These are phyloP conservation scores for Caenorhabditis sp. DNA, from an alignment of 2,888 invertebrate species.

Conservation along the genomic window DNA sequence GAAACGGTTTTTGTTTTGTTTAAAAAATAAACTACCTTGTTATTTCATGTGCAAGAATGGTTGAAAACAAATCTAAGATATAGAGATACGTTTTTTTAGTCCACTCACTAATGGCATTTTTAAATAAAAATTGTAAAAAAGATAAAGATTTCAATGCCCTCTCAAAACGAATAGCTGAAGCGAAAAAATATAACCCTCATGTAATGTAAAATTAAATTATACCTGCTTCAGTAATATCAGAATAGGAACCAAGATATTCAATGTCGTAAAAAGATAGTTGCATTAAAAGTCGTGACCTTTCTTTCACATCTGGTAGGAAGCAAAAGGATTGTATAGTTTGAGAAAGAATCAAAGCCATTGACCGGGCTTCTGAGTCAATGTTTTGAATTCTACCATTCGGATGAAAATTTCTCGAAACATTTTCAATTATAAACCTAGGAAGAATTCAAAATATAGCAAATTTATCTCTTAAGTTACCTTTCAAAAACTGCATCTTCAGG, in stretches of 20 bases:
- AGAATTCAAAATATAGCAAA: not conserved
- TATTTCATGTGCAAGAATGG: conserved; percentile 64
- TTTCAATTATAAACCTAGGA: conserved; percentile 57
- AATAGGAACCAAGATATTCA: conserved; percentile 57
- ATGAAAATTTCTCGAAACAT: conserved; percentile 55
- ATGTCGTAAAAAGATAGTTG: conserved; percentile 69
- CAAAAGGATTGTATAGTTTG: conserved; percentile 60
- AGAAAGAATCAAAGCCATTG: conserved; percentile 55
- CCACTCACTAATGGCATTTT: conserved; percentile 59
- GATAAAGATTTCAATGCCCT: conserved; percentile 54
- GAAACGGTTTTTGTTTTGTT: too few species aligned
- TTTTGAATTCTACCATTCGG: conserved; percentile 46
- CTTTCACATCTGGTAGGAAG: conserved; percentile 43
- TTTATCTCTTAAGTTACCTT: conserved; percentile 28
- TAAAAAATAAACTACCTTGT: conserved; percentile 30
- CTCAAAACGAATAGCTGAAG: conserved; percentile 53
- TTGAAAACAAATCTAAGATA: conserved; percentile 64
- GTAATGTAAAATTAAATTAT: too few species aligned
- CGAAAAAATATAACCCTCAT: not conserved
- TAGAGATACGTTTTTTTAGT: conserved; percentile 58
- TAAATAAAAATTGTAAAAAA: conserved; percentile 58
- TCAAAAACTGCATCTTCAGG: conserved; percentile 43
- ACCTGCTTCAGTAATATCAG: too few species aligned
- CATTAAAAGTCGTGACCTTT: conserved; percentile 53
- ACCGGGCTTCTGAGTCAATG: conserved; percentile 57